Evolutionary conservation across 1,140 invertebrate species (phyloP).

Genomic region (Anagrus nilaparvatae): DNA sequence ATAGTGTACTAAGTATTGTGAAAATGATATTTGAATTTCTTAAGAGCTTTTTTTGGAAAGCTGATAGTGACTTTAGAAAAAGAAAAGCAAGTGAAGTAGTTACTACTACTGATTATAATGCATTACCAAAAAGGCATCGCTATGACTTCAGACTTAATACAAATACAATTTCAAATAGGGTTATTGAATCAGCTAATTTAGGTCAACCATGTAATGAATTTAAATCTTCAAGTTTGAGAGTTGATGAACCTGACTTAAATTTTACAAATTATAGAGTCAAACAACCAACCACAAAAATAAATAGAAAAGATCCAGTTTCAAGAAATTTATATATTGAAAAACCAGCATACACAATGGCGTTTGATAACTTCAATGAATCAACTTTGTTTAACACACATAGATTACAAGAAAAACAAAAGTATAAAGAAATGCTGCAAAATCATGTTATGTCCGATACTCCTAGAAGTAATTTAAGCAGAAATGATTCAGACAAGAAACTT

Average conservation of each 20-base stretch:
- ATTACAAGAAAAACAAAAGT: slow-evolving; percentile 30
- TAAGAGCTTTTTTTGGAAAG: slow-evolving; percentile 26
- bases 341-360: too few relatives aligned
- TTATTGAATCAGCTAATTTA: slow-evolving; percentile 9
- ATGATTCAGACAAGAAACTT: slow-evolving; percentile 9
- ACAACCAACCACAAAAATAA: background rate
- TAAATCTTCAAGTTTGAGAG: slow-evolving; percentile 15
- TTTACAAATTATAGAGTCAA: background rate
- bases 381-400: slow-evolving; percentile 23
- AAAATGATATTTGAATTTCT: slow-evolving; percentile 29
- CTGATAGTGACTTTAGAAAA: slow-evolving; percentile 25
- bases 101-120: slow-evolving; percentile 8
- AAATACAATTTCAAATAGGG: slow-evolving; percentile 8
- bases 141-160: slow-evolving; percentile 9
- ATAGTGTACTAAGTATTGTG: too few relatives aligned
- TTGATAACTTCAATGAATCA: slow-evolving; percentile 4
- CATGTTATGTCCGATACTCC: slow-evolving; percentile 23
- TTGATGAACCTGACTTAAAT: background rate
- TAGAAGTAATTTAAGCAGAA: slow-evolving; percentile 17
- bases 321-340: too few relatives aligned
- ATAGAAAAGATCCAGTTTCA: slow-evolving; percentile 6
- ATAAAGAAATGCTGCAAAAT: slow-evolving; percentile 29
- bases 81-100: slow-evolving; percentile 16
- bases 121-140: slow-evolving; percentile 21
- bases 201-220: slow-evolving; percentile 8